Evolutionary conservation across 2,888 invertebrate genomes (phyloP), one percentile per base, ranked within the genome.

Genomic region (Myopa testacea): DNA sequence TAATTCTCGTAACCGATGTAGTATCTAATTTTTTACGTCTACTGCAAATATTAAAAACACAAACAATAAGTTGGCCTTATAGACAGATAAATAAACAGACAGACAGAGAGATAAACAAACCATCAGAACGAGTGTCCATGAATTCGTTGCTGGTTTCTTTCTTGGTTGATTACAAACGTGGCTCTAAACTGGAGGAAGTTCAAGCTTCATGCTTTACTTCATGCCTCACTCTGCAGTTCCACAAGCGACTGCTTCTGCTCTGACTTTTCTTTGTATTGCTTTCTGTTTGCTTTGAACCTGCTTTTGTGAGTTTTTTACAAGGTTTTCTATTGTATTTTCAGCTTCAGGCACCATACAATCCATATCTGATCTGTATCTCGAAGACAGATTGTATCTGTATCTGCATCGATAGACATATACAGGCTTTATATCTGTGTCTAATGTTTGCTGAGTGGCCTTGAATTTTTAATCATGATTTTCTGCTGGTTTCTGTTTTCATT

Each of bases 381-480:
- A 26, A 26, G 26, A n/a, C n/a, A n/a, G n/a, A 1, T 26, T 52
- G 45, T 69, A 52, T 69, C 69, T 69, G 45, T 45, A 69, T 45
- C 50, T 69, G 19, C 40, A 1, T 26, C 26, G 26, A 26, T 1
- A 26, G 26, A 1, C 69, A 40, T 8, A 8, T 62, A n/a, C n/a
- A n/a, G n/a, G n/a, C n/a, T n/a, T 62, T 19, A 4, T 16, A 38
- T 50, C 45, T 4, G 45, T 14, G 1, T 50, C 67, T 50, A 52
- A 45, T 67, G 63, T 14, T 67, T 55, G 75, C 75, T 1, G 6
- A 45, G 68, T 68, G 75, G 75, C 75, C 75, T 75, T 75, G 75
- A 75, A 75, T 75, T 68, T 62, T 55, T 75, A 75, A 75, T 75
- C 34, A 55, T 52, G 75, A 55, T 75, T 75, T 55, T 68, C 7